Base-by-base conservation (phyloP, 2,797 vertebrate genomes). In the Sparidentex hasta region DNA sequence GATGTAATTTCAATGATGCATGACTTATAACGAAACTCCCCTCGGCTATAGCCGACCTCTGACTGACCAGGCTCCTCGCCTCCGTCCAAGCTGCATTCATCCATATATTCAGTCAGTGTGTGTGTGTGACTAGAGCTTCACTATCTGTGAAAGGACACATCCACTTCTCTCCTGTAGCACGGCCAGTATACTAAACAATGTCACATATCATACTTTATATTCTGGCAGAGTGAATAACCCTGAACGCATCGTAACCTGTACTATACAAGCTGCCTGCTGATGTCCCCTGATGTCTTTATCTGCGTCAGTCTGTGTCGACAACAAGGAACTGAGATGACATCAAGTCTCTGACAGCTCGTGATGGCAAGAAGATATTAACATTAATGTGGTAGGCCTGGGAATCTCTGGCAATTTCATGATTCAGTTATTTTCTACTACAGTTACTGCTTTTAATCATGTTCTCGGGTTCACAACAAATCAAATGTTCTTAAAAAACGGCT, bases 221-320 rank as follows among this genome's bases (percentile, higher is more conserved):
- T 70, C 41, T 20, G 5, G 23, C 5, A 29, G 25, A 74, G 27
- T 51, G 46, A 70, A 68, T 55, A 38, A 43, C 44, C 18, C 8
- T 44, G 11, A 9, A 69, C 63, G 56, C 4, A 48, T 63, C 18
- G 7, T 50, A 59, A 20, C 38, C 29, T 52, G 38, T 44, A 18
- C 67, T 43, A 46, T 57, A 50, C 66, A 62, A 65, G 46, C 9
- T 11, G n/a, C 58, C 50, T 58, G 23, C 46, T 71, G 13, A 72
- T 38, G 43, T 69, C 17, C 51, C 17, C 13, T 11, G 25, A 65
- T 52, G 68, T 74, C 43, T 55, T 61, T 27, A 25, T 69, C 62
- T 41, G 41, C 41, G 59, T 63, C 44, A 3, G 59, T 77, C 47
- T 69, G 65, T 62, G 55, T 2, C 72, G 43, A 58, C 77, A 78